phyloP scores from a whole-genome alignment of 2,888 invertebrate species.

The Colostygia pectinataria region DNA sequence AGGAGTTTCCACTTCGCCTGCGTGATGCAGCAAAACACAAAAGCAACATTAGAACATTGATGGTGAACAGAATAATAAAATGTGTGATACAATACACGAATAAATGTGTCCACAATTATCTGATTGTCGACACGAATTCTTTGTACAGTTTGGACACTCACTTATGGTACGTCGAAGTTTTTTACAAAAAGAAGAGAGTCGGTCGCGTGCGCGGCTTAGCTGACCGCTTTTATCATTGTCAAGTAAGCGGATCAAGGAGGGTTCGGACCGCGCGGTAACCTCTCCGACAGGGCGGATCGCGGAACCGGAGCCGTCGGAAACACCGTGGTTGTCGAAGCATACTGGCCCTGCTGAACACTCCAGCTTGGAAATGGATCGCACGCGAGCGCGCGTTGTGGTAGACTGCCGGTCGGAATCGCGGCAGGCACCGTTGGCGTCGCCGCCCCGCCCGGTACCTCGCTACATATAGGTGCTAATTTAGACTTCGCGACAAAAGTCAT shows the following conservation, averaged over 20 bases:
- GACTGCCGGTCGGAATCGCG: constrained; percentile 64
- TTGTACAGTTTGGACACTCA: constrained; percentile 58
- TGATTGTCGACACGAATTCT: constrained; percentile 1
- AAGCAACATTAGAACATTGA: constrained; percentile 80
- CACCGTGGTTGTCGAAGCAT: constrained; percentile 79
- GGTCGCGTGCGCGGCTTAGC: constrained; percentile 73
- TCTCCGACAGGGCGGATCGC: constrained; percentile 70
- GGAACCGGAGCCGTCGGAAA: constrained; percentile 62
- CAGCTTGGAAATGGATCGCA: constrained; percentile 74
- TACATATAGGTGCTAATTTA: constrained; percentile 61
- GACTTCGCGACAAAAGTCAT: constrained; percentile 49
- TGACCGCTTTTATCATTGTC: constrained; percentile 72
- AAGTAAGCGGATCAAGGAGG: constrained; percentile 70
- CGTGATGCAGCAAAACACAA: constrained; percentile 76
- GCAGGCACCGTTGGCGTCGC: constrained; percentile 35
- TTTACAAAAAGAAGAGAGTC: constrained; percentile 76
- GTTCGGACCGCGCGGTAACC: constrained; percentile 68
- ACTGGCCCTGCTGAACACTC: constrained; percentile 77
- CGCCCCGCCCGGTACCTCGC: constrained; percentile 50
- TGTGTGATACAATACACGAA: constrained; percentile 43
- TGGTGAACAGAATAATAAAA: constrained; percentile 44
- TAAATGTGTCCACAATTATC: constrained; percentile 13
- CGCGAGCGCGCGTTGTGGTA: constrained; percentile 71
- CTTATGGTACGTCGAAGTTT: constrained; percentile 78
- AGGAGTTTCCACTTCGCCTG: constrained; percentile 81